Conservation (phyloP, 1,140 invertebrate species). For the Arctopsyche grandis region DNA sequence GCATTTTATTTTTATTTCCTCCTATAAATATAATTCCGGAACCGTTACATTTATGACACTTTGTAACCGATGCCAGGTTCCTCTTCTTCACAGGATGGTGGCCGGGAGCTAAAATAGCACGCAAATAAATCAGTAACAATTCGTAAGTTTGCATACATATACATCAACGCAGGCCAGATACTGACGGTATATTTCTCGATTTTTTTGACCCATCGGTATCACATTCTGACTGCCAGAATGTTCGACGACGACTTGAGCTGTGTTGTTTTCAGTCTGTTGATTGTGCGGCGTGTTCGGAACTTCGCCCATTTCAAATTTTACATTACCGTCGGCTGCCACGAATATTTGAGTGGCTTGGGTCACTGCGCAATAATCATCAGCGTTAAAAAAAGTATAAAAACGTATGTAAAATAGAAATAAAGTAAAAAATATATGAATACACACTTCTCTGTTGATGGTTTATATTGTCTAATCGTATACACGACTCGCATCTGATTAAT, state of each 20-base stretch:
- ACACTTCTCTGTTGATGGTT: slow-evolving; percentile 55
- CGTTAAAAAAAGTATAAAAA: slow-evolving; percentile 33
- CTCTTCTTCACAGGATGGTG: slow-evolving; percentile 85
- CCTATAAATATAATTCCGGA: slow-evolving; percentile 87
- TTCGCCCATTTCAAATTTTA: slow-evolving; percentile 67
- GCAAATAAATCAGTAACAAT: background rate
- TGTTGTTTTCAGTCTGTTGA: slow-evolving; percentile 43
- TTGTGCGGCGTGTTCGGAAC: slow-evolving; percentile 58
- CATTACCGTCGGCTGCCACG: slow-evolving; percentile 71
- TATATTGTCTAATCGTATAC: slow-evolving; percentile 68
- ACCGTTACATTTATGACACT: slow-evolving; percentile 88
- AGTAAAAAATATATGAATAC: slow-evolving; percentile 18
- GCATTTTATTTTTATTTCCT: slow-evolving; percentile 66
- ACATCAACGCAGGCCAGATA: background rate
- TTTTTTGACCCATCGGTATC: slow-evolving; percentile 60
- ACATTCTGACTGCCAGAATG: slow-evolving; percentile 64
- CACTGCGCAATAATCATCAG: too few relatives aligned
- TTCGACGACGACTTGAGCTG: slow-evolving; percentile 57
- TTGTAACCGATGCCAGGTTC: slow-evolving; percentile 82
- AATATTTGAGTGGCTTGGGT: slow-evolving; percentile 70
- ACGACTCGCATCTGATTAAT: slow-evolving; percentile 69
- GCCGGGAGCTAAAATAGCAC: slow-evolving; percentile 64
- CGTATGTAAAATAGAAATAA: background rate
- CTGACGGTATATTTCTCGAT: slow-evolving; percentile 51
- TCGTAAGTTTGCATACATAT: background rate